These are phyloP conservation scores for Dendrolimus pini DNA, from an alignment of 2,888 invertebrate genomes.

Conservation along the genomic window DNA sequence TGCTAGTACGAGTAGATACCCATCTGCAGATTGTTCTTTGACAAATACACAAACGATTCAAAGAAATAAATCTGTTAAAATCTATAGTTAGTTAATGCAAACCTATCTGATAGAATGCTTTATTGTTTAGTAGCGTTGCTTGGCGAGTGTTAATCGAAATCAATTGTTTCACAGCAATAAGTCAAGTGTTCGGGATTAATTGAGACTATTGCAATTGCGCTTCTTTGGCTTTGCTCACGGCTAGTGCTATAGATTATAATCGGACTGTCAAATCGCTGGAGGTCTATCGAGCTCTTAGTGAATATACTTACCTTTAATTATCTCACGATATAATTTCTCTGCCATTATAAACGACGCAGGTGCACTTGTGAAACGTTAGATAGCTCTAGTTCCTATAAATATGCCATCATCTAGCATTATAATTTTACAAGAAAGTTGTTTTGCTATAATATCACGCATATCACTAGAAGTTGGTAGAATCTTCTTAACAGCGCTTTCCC, in stretches of 20 bases:
- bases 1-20: no score
- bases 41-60: constrained; percentile 6
- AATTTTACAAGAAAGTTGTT: no score
- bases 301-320: not conserved
- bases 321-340: no score
- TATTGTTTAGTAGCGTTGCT: constrained; percentile 55
- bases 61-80: constrained; percentile 24
- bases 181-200: constrained; percentile 60
- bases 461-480: no score
- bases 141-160: constrained; percentile 64
- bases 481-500: no score
- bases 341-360: no score
- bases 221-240: constrained; percentile 42
- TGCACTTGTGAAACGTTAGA: no score
- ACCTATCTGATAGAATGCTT: constrained; percentile 34
- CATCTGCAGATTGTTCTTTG: constrained; percentile 1
- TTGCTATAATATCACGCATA: no score
- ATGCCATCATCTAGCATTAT: no score
- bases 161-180: constrained; percentile 68
- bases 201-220: constrained; percentile 41
- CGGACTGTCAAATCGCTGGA: constrained; percentile 10
- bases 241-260: constrained; percentile 33
- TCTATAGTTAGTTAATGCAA: constrained; percentile 23
- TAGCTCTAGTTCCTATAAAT: no score
- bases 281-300: constrained; percentile 3